Evolutionary conservation across 1,140 invertebrate genomes (phyloP).

Genomic region (Halesus radiatus): DNA sequence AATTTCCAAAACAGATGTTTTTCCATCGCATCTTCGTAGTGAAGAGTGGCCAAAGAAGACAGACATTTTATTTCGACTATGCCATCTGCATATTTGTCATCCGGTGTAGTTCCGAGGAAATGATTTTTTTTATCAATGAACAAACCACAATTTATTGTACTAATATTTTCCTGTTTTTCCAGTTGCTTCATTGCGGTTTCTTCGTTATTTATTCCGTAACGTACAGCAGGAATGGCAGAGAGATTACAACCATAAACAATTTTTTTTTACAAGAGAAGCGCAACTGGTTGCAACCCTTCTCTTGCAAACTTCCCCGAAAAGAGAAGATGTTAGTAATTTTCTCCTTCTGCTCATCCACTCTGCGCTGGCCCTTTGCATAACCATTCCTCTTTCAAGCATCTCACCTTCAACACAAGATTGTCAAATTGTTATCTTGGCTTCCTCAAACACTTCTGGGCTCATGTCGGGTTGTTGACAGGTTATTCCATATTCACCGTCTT

Average conservation of each 20-base stretch:
- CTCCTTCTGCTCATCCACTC: background rate
- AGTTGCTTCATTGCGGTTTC: constrained; percentile 32
- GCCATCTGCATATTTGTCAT: constrained; percentile 26
- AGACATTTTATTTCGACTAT: constrained; percentile 48
- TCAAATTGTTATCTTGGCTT: background rate
- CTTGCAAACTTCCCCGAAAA: constrained; percentile 5
- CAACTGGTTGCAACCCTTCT: background rate
- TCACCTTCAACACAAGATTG: background rate
- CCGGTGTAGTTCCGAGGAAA: constrained; percentile 38
- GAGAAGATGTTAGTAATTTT: background rate
- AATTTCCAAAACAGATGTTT: background rate
- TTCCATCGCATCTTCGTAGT: background rate
- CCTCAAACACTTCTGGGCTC: background rate
- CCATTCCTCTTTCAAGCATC: background rate
- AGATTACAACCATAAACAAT: constrained; percentile 5
- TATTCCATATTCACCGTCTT: background rate
- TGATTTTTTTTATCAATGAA: background rate
- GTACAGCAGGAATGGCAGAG: constrained; percentile 16
- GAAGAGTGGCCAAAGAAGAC: background rate
- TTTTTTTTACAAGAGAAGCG: background rate
- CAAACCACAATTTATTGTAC: constrained; percentile 17
- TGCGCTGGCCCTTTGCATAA: background rate
- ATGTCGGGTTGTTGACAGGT: constrained; percentile 3
- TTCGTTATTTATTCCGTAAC: constrained; percentile 42
- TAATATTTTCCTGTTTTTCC: constrained; percentile 29